phyloP scores from a whole-genome alignment of 2,113 vertebrate species.

The Reinhardtius hippoglossoides region DNA sequence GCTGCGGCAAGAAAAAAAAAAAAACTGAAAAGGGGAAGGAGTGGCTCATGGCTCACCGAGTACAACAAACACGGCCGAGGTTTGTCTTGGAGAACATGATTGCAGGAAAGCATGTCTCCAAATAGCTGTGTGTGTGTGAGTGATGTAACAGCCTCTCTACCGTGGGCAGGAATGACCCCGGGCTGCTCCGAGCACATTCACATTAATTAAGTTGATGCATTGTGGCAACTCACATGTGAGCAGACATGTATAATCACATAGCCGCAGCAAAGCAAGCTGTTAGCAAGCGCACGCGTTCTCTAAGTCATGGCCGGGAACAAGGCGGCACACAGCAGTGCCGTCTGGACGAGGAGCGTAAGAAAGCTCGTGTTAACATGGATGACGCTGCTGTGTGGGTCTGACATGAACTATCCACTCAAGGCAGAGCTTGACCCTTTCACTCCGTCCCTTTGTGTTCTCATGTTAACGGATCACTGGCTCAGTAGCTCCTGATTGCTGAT shows the following conservation, averaged over 20 bases:
- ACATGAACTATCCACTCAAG: constrained; percentile 4
- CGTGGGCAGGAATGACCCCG: constrained; percentile 71
- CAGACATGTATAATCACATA: constrained; percentile 66
- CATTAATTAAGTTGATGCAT: constrained; percentile 78
- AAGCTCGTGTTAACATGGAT: not conserved
- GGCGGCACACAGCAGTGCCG: not conserved
- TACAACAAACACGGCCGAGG: constrained; percentile 14
- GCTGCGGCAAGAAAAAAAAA: not conserved
- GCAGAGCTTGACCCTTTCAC: constrained; percentile 40
- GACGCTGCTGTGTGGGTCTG: constrained; percentile 6
- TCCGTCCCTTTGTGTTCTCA: constrained; percentile 19
- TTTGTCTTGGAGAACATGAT: constrained; percentile 20
- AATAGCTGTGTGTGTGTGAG: constrained; percentile 12
- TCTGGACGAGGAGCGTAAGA: not conserved
- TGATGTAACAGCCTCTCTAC: constrained; percentile 70
- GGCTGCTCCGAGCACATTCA: constrained; percentile 65
- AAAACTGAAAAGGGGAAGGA: not conserved
- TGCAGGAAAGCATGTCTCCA: constrained; percentile 2
- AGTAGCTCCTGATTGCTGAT: not conserved
- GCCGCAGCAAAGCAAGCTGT: constrained; percentile 64
- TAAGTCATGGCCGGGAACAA: not conserved
- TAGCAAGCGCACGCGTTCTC: constrained; percentile 27
- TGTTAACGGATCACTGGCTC: constrained; percentile 48
- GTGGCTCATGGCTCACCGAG: constrained; percentile 8
- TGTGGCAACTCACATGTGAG: constrained; percentile 73